Base-by-base conservation (phyloP, 2,888 invertebrate genomes). In the Pseudolycoriella hygida region DNA sequence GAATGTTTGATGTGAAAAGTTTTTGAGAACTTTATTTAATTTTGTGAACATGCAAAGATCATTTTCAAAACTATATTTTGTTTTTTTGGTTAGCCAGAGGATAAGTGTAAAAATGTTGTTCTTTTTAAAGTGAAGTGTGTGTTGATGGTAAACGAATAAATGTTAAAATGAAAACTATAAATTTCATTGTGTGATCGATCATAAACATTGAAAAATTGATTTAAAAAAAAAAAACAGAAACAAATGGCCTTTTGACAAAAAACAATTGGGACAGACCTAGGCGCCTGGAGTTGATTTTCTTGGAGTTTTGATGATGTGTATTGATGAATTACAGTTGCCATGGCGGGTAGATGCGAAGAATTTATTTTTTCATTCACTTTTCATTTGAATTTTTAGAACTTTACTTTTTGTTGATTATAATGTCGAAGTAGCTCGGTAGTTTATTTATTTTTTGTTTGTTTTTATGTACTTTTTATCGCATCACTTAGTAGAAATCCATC, bases 191-290 rank as follows among this genome's bases (percentile, higher is more conserved):
- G 30, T 45, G 41, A 18, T 19, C 19, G 18, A 40, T 14, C 30
- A 38, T 11, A 43, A 43, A 40, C 11, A 38, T 20, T 43, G 44
- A 42, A n/a, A 44, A 48, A 43, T 43, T 44, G 44, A 40, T 32
- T 42, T 32, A 19, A 20, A 40, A 44, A 37, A 47, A 43, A 42
- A 32, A 46, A 44, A 50, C 31, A 20, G n/a, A n/a, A 47, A 47
- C 44, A 14, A 6, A 37, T 40, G 40, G 42, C 42, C 42, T 31
- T n/a, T 42, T 17, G 17, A 18, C 12, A 40, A 40, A 40, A 17
- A 31, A 25, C 25, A 30, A 17, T 43, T 18, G 30, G 48, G 50
- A 51, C 51, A 51, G 48, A 51, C 51, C 51, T 51, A 51, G 49
- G 49, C 48, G 51, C 48, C 48, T 47, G 46, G 43, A 37, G 41